Evolutionary conservation across 2,797 vertebrate genomes (phyloP), one percentile per base, ranked within the genome.

Genomic region (Bradypodion ventrale): DNA sequence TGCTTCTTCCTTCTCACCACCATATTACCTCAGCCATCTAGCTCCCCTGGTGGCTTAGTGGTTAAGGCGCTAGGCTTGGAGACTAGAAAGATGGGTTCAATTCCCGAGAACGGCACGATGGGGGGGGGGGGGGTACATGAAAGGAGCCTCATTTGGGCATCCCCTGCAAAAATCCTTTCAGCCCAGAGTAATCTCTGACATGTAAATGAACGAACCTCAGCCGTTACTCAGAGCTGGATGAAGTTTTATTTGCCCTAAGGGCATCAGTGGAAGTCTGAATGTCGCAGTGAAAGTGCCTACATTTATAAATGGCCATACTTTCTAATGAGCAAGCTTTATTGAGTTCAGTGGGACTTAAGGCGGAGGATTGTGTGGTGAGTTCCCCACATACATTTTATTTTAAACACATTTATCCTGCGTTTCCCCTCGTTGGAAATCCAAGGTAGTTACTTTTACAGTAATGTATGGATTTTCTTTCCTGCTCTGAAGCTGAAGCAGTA

Each of bases 401-500:
- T 29, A 70, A 59, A 7, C 19, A 72, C 44, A 13, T 46, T 46
- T 44, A 32, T 78, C 29, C 2, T 10, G 25, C 2, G 21, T n/a
- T 35, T 32, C 40, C 52, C 25, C 13, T 49, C 62, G 23, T 15
- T 72, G 60, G 40, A 56, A 62, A 59, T 76, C n/a, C n/a, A 42
- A 52, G 9, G 79, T 44, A 27, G 35, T 42, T 75, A 52, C 32
- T 65, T 66, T 52, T 37, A 29, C 21, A 25, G 69, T 65, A 44
- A 12, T 65, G 2, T 23, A 13, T 68, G 42, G 21, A 15, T 59
- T 40, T 59, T 7, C 8, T 19, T 21, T 40, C 29, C 25, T 63
- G 72, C n/a, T 23, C 60, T 52, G 42, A 35, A 65, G 23, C 62
- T 83, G 21, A 75, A 83, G n/a, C 60, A 82, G 56, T 74, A 63